Evolutionary conservation across 2,113 vertebrate species (phyloP).

Genomic region (Oreotrochilus melanogaster): DNA sequence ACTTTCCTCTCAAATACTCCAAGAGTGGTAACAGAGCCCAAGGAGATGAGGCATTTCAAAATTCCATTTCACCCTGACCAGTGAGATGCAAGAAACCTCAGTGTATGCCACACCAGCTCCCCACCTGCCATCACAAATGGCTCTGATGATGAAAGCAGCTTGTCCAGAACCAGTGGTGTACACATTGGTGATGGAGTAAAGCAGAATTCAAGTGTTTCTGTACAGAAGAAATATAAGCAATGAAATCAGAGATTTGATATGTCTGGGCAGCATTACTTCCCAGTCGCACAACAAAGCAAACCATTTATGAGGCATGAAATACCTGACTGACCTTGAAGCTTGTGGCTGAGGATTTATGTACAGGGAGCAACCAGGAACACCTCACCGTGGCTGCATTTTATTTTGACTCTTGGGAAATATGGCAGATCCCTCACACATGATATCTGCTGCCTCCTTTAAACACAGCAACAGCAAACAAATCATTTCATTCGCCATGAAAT

Average conservation of each 20-base stretch:
- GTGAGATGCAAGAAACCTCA: neutral
- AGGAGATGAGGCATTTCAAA: neutral
- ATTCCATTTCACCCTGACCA: rapidly evolving
- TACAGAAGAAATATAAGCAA: neutral
- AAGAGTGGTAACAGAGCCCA: neutral
- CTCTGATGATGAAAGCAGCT: neutral
- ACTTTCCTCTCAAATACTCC: neutral
- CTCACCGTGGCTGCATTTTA: rapidly evolving
- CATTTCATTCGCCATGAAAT: neutral
- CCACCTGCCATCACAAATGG: neutral
- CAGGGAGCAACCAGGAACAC: neutral
- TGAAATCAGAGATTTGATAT: neutral
- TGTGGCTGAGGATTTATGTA: constrained; percentile 5
- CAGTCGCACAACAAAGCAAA: neutral
- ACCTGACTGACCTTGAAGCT: neutral
- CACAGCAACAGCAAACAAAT: neutral
- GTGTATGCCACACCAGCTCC: neutral
- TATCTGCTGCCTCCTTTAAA: neutral
- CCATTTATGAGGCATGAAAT: constrained; percentile 16
- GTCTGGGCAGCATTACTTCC: neutral
- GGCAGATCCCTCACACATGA: neutral
- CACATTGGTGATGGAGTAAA: neutral
- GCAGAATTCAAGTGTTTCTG: neutral
- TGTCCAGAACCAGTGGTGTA: neutral
- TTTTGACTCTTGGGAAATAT: neutral